Percentiles rank a stretch among this genome's conserved stretches.
These are phyloP conservation scores for Ips nitidus DNA, from an alignment of 1,140 invertebrate species.

Conservation along the genomic window DNA sequence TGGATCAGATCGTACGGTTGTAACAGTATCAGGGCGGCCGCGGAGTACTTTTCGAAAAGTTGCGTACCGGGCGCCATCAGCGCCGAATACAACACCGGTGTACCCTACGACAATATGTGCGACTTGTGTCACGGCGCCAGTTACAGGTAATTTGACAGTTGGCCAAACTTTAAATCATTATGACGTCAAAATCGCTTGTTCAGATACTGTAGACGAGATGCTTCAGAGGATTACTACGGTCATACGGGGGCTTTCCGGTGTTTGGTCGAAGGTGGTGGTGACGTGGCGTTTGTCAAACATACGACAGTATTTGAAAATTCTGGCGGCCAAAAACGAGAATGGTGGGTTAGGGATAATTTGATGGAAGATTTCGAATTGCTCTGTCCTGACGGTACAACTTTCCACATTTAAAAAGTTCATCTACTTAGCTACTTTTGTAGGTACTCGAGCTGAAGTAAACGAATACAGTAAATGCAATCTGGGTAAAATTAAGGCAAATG, in stretches of 20 bases:
- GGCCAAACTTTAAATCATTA: conserved; percentile 30
- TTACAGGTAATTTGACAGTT: conserved; percentile 60
- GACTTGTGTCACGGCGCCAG: conserved; percentile 90
- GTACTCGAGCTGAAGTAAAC: conserved; percentile 71
- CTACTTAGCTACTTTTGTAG: conserved; percentile 49
- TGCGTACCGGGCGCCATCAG: conserved; percentile 89
- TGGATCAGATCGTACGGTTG: conserved; percentile 92
- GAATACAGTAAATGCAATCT: conserved; percentile 87
- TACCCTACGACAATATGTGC: conserved; percentile 89
- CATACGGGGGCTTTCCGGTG: conserved; percentile 89
- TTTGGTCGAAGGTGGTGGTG: conserved; percentile 90
- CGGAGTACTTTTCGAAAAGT: conserved; percentile 90
- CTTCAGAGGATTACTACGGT: conserved; percentile 87
- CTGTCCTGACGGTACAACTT: conserved; percentile 80
- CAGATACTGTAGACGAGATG: conserved; percentile 79
- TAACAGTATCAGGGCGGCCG: conserved; percentile 83
- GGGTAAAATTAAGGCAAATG: conserved; percentile 88
- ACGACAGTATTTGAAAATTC: conserved; percentile 90
- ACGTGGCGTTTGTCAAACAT: conserved; percentile 94
- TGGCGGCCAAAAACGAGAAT: conserved; percentile 84
- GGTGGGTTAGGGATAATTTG: conserved; percentile 91
- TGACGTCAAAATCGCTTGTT: conserved; percentile 37
- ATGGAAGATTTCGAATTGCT: conserved; percentile 91
- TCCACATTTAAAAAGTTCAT: background rate
- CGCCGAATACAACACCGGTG: conserved; percentile 76